Base-by-base conservation (phyloP, 2,888 invertebrate genomes). In the Imbricaverruca yamaguchii region DNA sequence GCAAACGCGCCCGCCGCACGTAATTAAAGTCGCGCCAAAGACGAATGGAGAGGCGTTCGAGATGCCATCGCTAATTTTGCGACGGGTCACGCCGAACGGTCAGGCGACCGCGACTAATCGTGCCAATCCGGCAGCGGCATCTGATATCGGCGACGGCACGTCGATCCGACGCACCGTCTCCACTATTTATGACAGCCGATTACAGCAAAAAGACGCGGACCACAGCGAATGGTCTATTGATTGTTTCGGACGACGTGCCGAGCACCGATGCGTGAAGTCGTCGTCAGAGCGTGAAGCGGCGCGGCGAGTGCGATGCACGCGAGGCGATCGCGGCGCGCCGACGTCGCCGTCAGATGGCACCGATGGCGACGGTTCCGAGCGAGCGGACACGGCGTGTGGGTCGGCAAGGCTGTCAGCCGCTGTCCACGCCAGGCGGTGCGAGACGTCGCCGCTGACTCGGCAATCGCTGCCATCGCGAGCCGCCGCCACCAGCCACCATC, bases 61-160 rank as follows among this genome's bases (percentile, higher is more conserved):
- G 74, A 74, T 74, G 74, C 74, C 74, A 74, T 74, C 74, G 74
- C 53, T 55, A 55, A 74, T 74, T 74, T 21, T 21, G 74, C 21
- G 74, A 10, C 11, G 55, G 67, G 53, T 55, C 53, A 15, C 39
- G 74, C 9, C 21, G 55, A n/a, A 23, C 65, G 12, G 23, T 13
- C 65, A 59, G 65, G 65, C 10, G 65, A 65, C 23, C 65, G n/a
- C 23, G 23, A 18, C 65, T 65, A 65, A 55, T 74, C 74, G 55
- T 21, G 15, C 12, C 55, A 55, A 12, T 12, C 39, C n/a, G 39
- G 25, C 74, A 55, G 53, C 74, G 18, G 53, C 18, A 55, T 55
- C 74, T 13, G 74, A 74, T 74, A 53, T 9, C 21, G 10, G 74
- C 15, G 55, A 12, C 18, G 21, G 21, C 15, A 55, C 21, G 55